Base-by-base conservation (phyloP, 2,888 invertebrate species). In the Vandiemenella viatica region DNA sequence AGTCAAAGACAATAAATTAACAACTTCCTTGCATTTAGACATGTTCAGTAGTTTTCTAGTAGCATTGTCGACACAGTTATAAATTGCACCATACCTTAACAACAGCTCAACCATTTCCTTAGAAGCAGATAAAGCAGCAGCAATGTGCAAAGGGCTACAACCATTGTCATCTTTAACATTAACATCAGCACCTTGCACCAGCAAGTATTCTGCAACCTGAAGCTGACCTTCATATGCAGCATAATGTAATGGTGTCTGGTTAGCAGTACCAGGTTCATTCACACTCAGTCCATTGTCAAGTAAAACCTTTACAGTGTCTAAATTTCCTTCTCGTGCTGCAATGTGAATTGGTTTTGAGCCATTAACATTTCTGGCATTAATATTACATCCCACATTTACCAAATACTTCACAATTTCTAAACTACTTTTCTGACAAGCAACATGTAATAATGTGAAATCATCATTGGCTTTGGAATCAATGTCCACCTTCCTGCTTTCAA, bases 401-500 rank as follows among this genome's bases (percentile, higher is more conserved):
- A 44, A 15, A 6, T 16, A 16, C 20, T 21, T 20, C 5, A 22
- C 22, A n/a, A 44, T 15, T 23, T 44, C 44, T 23, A 44, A 15
- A 17, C 23, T 20, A 17, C 23, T 17, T 21, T 20, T 13, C 22
- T 44, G 22, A n/a, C 22, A 16, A 16, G 44, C 44, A 21, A 19
- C 23, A 32, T 43, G 43, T 15, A 43, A 21, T 43, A 43, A 3
- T 15, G 43, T 43, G 7, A 8, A 43, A 43, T 21, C 43, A 43
- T 53, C 17, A 3, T 23, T 37, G 22, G 23, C 50, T 4, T 17
- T 26, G 3, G 19, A 48, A 49, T 58, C 53, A 10, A 47, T 46
- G 48, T 55, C 48, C 5, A 53, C 48, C 7, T 51, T 50, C 19
- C 52, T 32, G 26, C 16, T 48, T 17, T 51, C n/a, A 7, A 56